These are phyloP conservation scores for Leuciscus waleckii DNA, from an alignment of 2,797 vertebrate genomes.

Conservation along the genomic window DNA sequence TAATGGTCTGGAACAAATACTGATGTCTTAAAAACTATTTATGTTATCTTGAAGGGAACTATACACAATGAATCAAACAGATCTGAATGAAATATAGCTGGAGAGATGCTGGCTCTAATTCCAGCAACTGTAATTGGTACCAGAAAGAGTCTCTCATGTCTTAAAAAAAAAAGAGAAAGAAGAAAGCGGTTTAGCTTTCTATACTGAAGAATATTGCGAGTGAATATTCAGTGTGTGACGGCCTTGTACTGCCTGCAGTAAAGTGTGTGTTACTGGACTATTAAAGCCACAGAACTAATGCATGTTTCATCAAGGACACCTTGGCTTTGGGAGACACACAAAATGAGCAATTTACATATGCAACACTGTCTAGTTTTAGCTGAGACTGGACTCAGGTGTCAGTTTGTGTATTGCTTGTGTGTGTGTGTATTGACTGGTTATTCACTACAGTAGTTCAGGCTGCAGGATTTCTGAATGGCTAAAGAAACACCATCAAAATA, in stretches of 20 bases:
- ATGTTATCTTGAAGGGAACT: constrained; percentile 15
- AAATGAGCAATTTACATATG: constrained; percentile 24
- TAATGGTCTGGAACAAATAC: background rate
- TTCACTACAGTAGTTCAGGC: background rate
- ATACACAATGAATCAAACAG: background rate
- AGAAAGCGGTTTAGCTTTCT: background rate
- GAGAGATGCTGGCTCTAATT: background rate
- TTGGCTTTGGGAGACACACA: constrained; percentile 13
- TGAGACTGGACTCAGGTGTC: background rate
- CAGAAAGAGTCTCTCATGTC: background rate
- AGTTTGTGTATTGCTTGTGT: background rate
- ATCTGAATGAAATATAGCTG: background rate
- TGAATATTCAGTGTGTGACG: constrained; percentile 12
- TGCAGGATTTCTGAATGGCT: background rate
- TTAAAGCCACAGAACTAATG: constrained; percentile 21
- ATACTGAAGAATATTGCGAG: background rate
- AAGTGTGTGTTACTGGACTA: background rate
- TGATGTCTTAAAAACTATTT: background rate
- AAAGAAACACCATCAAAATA: background rate
- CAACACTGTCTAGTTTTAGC: background rate
- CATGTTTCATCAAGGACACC: constrained; percentile 37
- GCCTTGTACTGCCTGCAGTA: background rate
- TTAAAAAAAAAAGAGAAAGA: background rate
- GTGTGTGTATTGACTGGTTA: background rate
- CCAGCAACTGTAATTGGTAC: background rate